Conservation (phyloP, 1,140 invertebrate genomes). For the Lethocerus indicus region DNA sequence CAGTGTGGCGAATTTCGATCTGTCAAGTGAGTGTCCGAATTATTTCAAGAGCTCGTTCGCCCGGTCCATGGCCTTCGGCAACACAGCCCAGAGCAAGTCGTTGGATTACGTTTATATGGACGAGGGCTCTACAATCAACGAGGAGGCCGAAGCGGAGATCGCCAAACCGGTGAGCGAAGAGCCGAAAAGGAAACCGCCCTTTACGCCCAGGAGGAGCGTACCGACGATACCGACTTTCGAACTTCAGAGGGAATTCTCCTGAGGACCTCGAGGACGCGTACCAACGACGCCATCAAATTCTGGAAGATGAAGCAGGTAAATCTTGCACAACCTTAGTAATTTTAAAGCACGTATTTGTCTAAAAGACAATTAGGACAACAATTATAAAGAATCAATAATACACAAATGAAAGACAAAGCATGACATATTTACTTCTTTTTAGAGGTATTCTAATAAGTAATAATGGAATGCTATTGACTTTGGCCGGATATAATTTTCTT, state of each 20-base stretch:
- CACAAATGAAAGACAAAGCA: no score
- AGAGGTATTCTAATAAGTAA: no score
- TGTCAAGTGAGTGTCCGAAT: conserved; percentile 24
- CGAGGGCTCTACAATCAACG: conserved; percentile 16
- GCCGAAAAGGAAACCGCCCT: neutral
- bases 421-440: no score
- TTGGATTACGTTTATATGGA: conserved; percentile 24
- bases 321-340: neutral
- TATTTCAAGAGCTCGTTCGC: conserved; percentile 31
- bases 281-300: conserved; percentile 13
- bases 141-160: conserved; percentile 13
- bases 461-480: no score
- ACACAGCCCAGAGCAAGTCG: conserved; percentile 24
- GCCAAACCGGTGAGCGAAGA: conserved; percentile 5
- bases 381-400: no score
- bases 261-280: conserved; percentile 1
- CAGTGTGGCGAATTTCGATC: conserved; percentile 22
- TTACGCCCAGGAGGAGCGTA: conserved; percentile 7
- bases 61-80: conserved; percentile 23
- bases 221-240: conserved; percentile 11
- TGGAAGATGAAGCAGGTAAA: conserved; percentile 18
- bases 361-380: no score
- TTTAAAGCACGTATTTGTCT: no score
- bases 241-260: conserved; percentile 9
- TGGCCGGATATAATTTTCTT: no score